Conservation (phyloP, 2,888 invertebrate genomes). For the Nysson spinosus region DNA sequence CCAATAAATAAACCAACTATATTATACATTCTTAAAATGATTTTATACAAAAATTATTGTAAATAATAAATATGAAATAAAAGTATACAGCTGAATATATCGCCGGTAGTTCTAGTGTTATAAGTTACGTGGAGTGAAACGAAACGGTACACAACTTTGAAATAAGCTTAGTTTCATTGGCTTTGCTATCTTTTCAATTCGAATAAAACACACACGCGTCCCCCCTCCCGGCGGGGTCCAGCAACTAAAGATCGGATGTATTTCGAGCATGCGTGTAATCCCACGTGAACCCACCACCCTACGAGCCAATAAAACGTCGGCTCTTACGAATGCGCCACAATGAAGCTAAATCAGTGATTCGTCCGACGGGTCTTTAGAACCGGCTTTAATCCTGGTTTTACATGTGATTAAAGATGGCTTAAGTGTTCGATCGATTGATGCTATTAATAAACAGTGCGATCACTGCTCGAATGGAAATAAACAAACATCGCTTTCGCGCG, state of each 20-base stretch:
- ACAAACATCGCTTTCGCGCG: too few relatives aligned
- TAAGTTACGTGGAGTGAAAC: too few relatives aligned
- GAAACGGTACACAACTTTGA: too few relatives aligned
- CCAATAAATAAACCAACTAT: too few relatives aligned
- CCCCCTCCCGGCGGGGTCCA: conserved; percentile 7
- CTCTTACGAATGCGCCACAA: conserved; percentile 54
- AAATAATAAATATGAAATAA: too few relatives aligned
- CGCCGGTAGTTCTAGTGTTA: too few relatives aligned
- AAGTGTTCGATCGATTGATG: conserved; percentile 58
- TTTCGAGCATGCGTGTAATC: conserved; percentile 66
- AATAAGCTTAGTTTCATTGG: too few relatives aligned
- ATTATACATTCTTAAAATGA: too few relatives aligned
- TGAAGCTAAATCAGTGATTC: conserved; percentile 69
- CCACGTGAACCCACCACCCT: conserved; percentile 64
- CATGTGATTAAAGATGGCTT: conserved; percentile 68
- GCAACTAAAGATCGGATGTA: conserved; percentile 61
- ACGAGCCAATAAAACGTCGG: conserved; percentile 60
- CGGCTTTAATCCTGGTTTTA: conserved; percentile 70
- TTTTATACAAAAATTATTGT: too few relatives aligned
- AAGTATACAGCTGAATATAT: too few relatives aligned
- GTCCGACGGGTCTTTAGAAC: conserved; percentile 51
- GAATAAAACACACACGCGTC: conserved; percentile 31
- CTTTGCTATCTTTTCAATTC: too few relatives aligned
- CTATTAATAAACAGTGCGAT: conserved; percentile 38
- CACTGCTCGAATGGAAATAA: conserved; percentile 5